Percentiles rank a stretch among this genome's conserved stretches.
Conservation (phyloP, 2,888 invertebrate genomes). For the Apomyelois bistriatella region DNA sequence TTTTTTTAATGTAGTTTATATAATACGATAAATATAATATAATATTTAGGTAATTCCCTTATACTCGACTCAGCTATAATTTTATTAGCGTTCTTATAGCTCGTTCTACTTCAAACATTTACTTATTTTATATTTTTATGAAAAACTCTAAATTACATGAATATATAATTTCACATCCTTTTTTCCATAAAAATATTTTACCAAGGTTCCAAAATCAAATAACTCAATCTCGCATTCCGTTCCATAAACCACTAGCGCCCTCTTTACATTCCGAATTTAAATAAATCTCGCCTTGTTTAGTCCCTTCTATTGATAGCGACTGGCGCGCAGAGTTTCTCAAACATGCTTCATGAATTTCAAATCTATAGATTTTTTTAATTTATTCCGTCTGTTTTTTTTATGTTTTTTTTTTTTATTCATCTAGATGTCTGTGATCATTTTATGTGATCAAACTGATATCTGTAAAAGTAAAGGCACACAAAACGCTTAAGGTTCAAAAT, state of each 20-base stretch:
- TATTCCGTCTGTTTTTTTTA: not conserved
- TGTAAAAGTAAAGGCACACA: no score
- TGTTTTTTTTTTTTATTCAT: not conserved
- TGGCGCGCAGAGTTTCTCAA: constrained; percentile 19
- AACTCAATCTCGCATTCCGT: constrained; percentile 16
- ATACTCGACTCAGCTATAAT: no score
- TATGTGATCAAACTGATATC: no score
- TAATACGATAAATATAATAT: no score
- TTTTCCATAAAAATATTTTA: not conserved
- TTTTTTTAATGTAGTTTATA: no score
- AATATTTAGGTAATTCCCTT: no score
- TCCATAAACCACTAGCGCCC: constrained; percentile 15
- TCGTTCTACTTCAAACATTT: no score
- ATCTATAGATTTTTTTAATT: not conserved
- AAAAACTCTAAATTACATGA: not conserved
- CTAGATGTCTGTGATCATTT: no score
- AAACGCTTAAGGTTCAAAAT: no score
- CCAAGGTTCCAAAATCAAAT: constrained; percentile 2
- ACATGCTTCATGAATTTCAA: not conserved
- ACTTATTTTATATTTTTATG: no score
- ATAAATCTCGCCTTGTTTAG: constrained; percentile 47
- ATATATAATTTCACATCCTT: not conserved
- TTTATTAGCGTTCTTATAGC: no score
- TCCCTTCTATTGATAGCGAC: constrained; percentile 36
- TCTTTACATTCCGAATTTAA: constrained; percentile 35